These are phyloP conservation scores for Promerops cafer DNA, from an alignment of 2,113 vertebrate species.

Conservation along the genomic window DNA sequence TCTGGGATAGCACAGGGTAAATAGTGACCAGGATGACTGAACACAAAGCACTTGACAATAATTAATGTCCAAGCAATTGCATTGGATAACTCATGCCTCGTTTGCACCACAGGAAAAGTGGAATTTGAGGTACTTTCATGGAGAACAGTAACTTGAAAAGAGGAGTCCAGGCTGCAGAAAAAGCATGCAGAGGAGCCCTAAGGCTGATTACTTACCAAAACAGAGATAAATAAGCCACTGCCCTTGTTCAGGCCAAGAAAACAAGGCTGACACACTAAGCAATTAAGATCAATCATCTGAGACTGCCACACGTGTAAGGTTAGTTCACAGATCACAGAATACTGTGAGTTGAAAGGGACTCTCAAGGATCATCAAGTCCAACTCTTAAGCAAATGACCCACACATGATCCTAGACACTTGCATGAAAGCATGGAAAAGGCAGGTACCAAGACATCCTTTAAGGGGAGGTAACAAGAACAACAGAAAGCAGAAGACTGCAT, in stretches of 20 bases:
- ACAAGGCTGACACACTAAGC: not conserved
- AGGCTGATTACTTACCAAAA: not conserved
- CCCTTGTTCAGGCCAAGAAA: not conserved
- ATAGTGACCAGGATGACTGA: not conserved
- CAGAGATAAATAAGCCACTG: not conserved
- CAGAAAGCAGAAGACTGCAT: not conserved
- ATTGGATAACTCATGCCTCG: not conserved
- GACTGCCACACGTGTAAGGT: not conserved
- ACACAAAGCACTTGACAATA: not conserved
- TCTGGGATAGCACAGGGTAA: not conserved
- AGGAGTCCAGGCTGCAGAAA: not conserved
- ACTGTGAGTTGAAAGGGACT: not conserved
- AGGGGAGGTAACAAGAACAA: not conserved
- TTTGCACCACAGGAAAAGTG: not conserved
- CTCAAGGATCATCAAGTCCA: not conserved
- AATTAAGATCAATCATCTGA: not conserved
- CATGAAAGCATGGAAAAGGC: not conserved
- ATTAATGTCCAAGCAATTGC: not conserved
- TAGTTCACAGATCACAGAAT: not conserved
- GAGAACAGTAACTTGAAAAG: not conserved
- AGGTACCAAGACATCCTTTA: not conserved
- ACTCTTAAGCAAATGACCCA: not conserved
- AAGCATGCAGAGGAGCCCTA: not conserved
- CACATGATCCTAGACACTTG: not conserved
- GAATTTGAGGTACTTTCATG: not conserved